Base-by-base conservation (phyloP, 2,113 vertebrate genomes). In the Ophthalmolycus amberensis region DNA sequence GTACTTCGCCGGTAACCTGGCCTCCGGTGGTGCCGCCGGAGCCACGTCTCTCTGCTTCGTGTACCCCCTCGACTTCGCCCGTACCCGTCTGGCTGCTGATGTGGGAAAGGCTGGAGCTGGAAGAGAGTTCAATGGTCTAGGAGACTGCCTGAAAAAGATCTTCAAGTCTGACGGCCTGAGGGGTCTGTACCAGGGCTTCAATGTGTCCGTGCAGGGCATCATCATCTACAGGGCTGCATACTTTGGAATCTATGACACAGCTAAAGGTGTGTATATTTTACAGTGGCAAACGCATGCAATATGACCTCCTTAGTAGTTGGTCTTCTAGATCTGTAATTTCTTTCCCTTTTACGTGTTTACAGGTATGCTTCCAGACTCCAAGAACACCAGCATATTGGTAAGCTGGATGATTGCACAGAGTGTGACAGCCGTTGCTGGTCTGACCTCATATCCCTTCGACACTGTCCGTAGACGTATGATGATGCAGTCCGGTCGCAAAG, bases 401-500 rank as follows among this genome's bases (percentile, higher is more conserved):
- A 99, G 97, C 95, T 99, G 97, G 98, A 97, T 97, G 96, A 99
- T 99, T 0, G 97, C 97, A 54, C 97, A 99, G 93, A 75, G 84
- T 0, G 97, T 99, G 82, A 99, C 97, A 0, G 96, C 96, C 0
- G 96, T 98, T 0, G 96, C 97, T 0, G 97, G 97, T 8, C 91
- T 99, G 85, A 91, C 82, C 22, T 99, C 97, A 12, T 99, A 99
- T 83, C 97, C 98, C 8, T 99, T 99, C 29, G 97, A 99, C 88
- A 99, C 97, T 0, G 97, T 99, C 66, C 96, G 96, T 68, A 96
- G 97, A 79, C 95, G 96, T 65, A 97, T 98, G 97, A 99, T 99
- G 98, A 99, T 99, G 98, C 97, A 98, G 95, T 98, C 97, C 0
- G 98, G 97, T 29, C 96, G 96, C 63, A 99, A 96, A 97, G 96